phyloP scores from a whole-genome alignment of 2,797 vertebrate genomes.

The Myiotriccus ornatus region DNA sequence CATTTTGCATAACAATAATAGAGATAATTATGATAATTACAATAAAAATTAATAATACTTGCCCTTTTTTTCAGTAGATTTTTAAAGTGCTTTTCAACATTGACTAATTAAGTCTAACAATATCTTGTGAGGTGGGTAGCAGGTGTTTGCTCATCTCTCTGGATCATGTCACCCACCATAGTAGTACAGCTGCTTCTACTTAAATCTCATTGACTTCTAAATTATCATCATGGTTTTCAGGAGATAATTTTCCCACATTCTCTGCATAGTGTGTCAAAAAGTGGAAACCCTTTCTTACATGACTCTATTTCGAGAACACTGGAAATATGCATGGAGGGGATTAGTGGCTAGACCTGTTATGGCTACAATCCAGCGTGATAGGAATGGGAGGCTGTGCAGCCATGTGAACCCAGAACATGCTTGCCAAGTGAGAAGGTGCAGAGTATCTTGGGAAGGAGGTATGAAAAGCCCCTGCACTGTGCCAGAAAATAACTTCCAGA shows the following conservation, averaged over 20 bases:
- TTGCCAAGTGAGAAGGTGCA: rapidly evolving
- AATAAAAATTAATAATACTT: conserved; percentile 62
- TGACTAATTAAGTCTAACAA: conserved; percentile 46
- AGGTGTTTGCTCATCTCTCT: conserved; percentile 52
- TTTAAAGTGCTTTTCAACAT: conserved; percentile 53
- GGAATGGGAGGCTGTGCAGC: neutral
- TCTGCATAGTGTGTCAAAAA: neutral
- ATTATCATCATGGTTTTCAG: conserved; percentile 7
- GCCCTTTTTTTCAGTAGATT: conserved; percentile 32
- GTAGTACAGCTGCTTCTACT: conserved; percentile 55
- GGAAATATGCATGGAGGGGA: neutral
- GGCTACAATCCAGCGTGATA: rapidly evolving
- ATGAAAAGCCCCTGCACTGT: neutral
- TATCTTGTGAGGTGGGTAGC: conserved; percentile 24
- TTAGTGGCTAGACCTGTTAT: neutral
- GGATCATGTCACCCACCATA: conserved; percentile 17
- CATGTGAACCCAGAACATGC: neutral
- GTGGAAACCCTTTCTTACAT: neutral
- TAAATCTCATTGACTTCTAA: conserved; percentile 49
- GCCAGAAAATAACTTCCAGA: neutral
- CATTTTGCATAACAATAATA: conserved; percentile 32
- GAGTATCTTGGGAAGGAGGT: neutral
- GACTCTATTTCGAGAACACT: neutral
- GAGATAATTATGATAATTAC: conserved; percentile 50
- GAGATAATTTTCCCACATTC: neutral